A percentile compares a stretch with the other conserved stretches of the same genome.
These are phyloP conservation scores for Acanthosoma haemorrhoidale DNA, from an alignment of 2,888 invertebrate genomes.

Conservation along the genomic window DNA sequence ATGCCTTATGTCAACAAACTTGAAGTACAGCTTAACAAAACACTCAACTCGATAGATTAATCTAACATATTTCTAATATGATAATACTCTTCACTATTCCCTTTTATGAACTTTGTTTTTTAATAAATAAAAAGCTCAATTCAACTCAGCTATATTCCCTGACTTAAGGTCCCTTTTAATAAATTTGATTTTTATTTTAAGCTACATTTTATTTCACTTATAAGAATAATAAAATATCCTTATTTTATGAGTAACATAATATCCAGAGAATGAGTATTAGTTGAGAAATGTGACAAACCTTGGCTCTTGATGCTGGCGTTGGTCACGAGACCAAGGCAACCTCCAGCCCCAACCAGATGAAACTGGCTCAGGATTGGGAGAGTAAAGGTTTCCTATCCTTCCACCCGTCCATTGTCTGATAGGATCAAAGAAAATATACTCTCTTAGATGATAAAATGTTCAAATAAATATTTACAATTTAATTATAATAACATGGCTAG, in stretches of 20 bases:
- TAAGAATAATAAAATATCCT: too few species aligned
- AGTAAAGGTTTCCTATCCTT: conserved; percentile 73
- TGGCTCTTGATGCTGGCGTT: conserved; percentile 41
- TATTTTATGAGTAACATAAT: neutral
- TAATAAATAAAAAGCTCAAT: too few species aligned
- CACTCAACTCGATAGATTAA: too few species aligned
- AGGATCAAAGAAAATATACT: neutral
- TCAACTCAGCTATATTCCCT: too few species aligned
- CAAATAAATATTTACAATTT: neutral
- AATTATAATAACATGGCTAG: neutral
- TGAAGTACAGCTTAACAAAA: too few species aligned
- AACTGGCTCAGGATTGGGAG: conserved; percentile 62
- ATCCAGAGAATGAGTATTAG: neutral
- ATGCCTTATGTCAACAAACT: too few species aligned
- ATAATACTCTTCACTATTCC: too few species aligned
- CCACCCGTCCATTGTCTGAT: conserved; percentile 56
- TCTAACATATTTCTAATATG: too few species aligned
- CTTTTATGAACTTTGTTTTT: too few species aligned
- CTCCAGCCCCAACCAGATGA: conserved; percentile 43
- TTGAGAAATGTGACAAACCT: conserved; percentile 31
- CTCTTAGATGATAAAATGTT: neutral
- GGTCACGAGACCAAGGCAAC: conserved; percentile 47
- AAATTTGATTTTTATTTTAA: too few species aligned
- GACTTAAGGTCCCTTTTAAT: too few species aligned
- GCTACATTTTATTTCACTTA: too few species aligned